Base-by-base conservation (phyloP, 2,888 invertebrate genomes). In the Drosophila gaucha region DNA sequence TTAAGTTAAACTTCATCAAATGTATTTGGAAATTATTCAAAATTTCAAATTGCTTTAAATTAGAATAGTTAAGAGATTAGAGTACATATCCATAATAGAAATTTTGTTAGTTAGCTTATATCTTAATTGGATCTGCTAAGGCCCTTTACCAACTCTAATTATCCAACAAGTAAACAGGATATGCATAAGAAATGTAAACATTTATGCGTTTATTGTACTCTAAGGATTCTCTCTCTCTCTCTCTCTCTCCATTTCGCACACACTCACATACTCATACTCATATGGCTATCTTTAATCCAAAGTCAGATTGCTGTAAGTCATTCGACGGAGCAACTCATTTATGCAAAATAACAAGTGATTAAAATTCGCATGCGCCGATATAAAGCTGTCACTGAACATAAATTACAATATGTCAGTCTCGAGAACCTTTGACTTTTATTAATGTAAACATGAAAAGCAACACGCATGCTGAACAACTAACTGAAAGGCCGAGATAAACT, bases 391-490 rank as follows among this genome's bases (percentile, higher is more conserved):
- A 88, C 84, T 86, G 74, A 69, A 87, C 82, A 88, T 88, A 86
- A 88, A 88, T 86, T 88, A 86, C 88, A 86, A 86, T 87, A 86
- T 87, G 89, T 86, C 86, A 86, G 89, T 79, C 70, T 86, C 85
- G 69, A 86, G 85, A 85, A 85, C 85, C 85, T 85, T 85, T 85
- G 85, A 85, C 85, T 85, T 86, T 86, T 85, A 85, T 85, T 85
- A 88, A 85, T 85, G 88, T 85, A 88, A 88, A 85, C 85, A 85
- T 85, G 85, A 78, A 85, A 82, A 75, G 87, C 87, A 85, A 85
- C 88, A 85, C 86, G 88, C 85, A 85, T 65, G 83, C 83, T 69
- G 78, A 85, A 87, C 83, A 82, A 60, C 67, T 66, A 65, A 68
- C 83, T 83, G 83, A 64, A 83, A 87, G 52, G 64, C 75, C 54